Evolutionary conservation across 2,113 vertebrate genomes (phyloP).

Genomic region (Cebidichthys violaceus): DNA sequence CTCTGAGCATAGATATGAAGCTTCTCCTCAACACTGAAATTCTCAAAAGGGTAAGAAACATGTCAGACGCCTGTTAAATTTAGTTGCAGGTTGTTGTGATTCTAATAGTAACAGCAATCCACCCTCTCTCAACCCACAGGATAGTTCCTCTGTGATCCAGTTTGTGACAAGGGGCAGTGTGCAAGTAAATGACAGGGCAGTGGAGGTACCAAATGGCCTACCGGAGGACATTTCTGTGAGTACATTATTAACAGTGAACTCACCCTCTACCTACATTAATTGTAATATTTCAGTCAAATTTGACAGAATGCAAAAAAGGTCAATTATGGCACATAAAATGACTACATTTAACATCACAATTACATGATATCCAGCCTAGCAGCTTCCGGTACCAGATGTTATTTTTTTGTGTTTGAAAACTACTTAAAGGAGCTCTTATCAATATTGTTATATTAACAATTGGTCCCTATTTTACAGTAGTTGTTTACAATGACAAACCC

Average conservation of each 20-base stretch:
- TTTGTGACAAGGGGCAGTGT: slow-evolving; percentile 91
- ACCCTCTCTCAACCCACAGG: slow-evolving; percentile 78
- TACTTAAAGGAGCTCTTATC: background rate
- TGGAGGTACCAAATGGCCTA: slow-evolving; percentile 89
- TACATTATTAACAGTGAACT: slow-evolving; percentile 42
- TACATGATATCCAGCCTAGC: background rate
- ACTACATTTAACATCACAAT: background rate
- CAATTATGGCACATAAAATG: background rate
- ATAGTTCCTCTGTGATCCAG: slow-evolving; percentile 96
- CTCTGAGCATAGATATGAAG: slow-evolving; percentile 88
- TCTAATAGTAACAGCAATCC: background rate
- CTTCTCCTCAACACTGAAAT: slow-evolving; percentile 96
- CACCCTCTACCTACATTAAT: background rate
- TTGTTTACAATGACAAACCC: background rate
- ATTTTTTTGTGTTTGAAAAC: background rate
- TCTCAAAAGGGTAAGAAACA: slow-evolving; percentile 88
- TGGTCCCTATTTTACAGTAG: background rate
- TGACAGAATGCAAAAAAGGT: background rate
- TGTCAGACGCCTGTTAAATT: background rate
- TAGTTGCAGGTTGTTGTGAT: background rate
- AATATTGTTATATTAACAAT: background rate
- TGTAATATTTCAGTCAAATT: background rate
- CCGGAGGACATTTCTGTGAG: slow-evolving; percentile 92
- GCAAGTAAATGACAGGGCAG: slow-evolving; percentile 85
- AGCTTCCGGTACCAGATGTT: background rate